A percentile compares a stretch with the other conserved stretches of the same genome.
These are phyloP conservation scores for Myotis brandtii DNA, from an alignment of 2,113 vertebrate genomes.

Conservation along the genomic window DNA sequence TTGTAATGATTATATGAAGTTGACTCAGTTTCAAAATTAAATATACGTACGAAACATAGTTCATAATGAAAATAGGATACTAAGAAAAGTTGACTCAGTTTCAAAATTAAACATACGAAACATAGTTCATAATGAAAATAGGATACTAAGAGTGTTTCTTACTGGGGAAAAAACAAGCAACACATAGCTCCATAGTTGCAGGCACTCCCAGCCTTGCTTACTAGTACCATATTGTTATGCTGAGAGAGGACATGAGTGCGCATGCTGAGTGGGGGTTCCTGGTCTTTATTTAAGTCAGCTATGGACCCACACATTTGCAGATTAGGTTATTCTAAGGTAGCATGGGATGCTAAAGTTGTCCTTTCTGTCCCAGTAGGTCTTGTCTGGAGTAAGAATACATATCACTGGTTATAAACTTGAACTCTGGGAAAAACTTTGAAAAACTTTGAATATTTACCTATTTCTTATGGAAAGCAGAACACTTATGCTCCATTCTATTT, in stretches of 20 bases:
- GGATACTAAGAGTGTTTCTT: not conserved
- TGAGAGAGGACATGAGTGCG: fast-evolving
- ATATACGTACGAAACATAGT: not conserved
- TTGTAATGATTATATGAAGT: not conserved
- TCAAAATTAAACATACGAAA: conserved; percentile 42
- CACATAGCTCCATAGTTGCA: not conserved
- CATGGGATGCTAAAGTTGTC: not conserved
- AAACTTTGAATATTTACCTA: not conserved
- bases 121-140: not conserved
- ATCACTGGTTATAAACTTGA: not conserved
- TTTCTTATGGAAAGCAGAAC: not conserved
- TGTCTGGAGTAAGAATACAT: not conserved
- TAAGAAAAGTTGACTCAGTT: not conserved
- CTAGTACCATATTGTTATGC: fast-evolving
- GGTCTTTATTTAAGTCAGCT: not conserved
- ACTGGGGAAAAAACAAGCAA: not conserved
- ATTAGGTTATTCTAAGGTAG: not conserved
- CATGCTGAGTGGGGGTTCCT: too few species aligned
- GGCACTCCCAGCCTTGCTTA: not conserved
- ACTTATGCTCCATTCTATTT: not conserved
- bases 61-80: not conserved
- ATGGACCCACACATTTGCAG: not conserved
- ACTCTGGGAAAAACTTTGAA: not conserved
- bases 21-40: not conserved
- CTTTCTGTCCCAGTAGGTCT: not conserved